Conservation (phyloP, 2,113 vertebrate genomes). For the Caloenas nicobarica region DNA sequence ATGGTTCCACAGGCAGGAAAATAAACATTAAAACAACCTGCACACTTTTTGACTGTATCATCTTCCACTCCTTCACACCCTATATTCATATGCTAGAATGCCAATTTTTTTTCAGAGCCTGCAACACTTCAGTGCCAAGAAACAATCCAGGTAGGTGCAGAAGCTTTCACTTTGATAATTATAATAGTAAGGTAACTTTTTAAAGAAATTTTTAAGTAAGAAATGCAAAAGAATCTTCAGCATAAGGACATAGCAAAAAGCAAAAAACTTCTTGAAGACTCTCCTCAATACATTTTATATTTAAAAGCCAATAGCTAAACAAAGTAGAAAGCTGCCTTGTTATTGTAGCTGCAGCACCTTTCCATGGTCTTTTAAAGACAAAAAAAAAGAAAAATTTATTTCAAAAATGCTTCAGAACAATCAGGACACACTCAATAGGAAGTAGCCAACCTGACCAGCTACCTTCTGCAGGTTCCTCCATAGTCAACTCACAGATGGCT, state of each 20-base stretch:
- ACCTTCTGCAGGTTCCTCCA: neutral
- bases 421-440: neutral
- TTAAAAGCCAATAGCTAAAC: neutral
- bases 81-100: neutral
- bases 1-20: neutral
- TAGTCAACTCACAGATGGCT: neutral
- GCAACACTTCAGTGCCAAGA: neutral
- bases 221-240: neutral
- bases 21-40: neutral
- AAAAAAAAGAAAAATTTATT: fast-evolving
- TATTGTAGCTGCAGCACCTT: neutral
- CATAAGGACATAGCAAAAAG: neutral
- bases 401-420: neutral
- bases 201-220: neutral
- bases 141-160: neutral
- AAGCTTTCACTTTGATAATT: neutral
- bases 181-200: neutral
- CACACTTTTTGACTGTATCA: neutral
- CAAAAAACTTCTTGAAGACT: neutral
- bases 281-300: neutral
- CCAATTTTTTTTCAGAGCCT: neutral
- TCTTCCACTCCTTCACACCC: neutral
- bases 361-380: neutral
- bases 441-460: neutral
- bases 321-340: neutral